phyloP scores from a whole-genome alignment of 2,797 vertebrate genomes.

The Hemibagrus guttatus region DNA sequence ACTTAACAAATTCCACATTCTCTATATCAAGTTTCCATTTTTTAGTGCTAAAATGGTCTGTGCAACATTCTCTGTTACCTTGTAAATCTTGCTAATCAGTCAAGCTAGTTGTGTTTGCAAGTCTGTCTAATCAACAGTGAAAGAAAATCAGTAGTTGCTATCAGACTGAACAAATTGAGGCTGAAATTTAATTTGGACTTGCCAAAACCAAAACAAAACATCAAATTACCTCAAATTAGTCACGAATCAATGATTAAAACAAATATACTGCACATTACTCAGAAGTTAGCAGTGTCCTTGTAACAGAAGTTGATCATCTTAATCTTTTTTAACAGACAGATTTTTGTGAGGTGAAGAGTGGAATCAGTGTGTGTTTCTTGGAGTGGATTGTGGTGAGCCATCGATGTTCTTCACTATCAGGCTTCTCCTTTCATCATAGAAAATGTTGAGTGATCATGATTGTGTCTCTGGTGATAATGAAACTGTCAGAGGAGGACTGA shows the following conservation, averaged over 20 bases:
- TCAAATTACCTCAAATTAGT: background rate
- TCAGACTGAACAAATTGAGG: background rate
- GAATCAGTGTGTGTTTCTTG: constrained; percentile 22
- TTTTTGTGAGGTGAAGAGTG: constrained; percentile 21
- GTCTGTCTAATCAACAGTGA: background rate
- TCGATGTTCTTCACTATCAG: constrained; percentile 35
- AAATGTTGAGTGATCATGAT: constrained; percentile 54
- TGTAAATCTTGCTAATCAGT: background rate
- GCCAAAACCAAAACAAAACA: background rate
- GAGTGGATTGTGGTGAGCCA: constrained; percentile 8
- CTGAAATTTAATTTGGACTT: background rate
- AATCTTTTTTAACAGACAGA: background rate
- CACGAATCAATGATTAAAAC: background rate
- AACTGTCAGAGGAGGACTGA: constrained; percentile 70
- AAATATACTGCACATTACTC: background rate
- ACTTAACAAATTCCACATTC: background rate
- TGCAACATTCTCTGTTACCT: background rate
- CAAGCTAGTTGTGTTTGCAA: background rate
- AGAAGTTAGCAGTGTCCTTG: background rate
- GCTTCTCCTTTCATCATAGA: constrained; percentile 35
- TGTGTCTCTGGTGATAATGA: constrained; percentile 71
- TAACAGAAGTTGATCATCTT: background rate
- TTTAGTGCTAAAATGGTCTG: background rate
- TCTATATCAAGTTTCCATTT: background rate
- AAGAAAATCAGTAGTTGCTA: background rate